Base-by-base conservation (phyloP, 2,797 vertebrate species). In the Anas flavirostris region DNA sequence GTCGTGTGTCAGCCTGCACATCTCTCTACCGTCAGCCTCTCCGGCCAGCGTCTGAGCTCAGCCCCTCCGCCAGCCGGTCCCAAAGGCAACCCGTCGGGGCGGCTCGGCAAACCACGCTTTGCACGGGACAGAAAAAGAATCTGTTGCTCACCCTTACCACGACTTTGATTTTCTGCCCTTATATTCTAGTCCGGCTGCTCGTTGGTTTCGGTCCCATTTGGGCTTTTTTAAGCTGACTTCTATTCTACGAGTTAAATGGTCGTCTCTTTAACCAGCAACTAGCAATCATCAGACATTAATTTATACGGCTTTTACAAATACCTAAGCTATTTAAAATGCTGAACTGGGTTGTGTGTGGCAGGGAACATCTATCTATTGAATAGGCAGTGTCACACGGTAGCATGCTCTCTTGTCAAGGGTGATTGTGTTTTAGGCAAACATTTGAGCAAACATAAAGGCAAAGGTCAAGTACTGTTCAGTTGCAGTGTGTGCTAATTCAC, bases 341-440 rank as follows among this genome's bases (percentile, higher is more conserved):
- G 97, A 97, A 95, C 96, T 93, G 95, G 97, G 97, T 97, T 98
- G 98, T 97, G 98, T 98, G 98, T 98, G 98, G 98, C 98, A 98
- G 98, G 96, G 98, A 98, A 98, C 98, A 99, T 99, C 98, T 98
- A 99, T 99, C 98, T 98, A 97, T 98, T 99, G 98, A 99, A 99
- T 98, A 97, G 98, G 98, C 98, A 97, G 98, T 98, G 99, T 99
- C 99, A 99, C 98, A 98, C 98, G 98, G 98, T 98, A 98, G 98
- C 98, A 98, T 98, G 98, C 98, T 98, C 98, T 98, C 98, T 97
- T 98, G 99, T 98, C 99, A 99, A 98, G 98, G 98, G 98, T 98
- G 98, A 99, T 99, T 99, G 99, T 99, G 98, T 98, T 99, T 99
- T 99, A 99, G 98, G 98, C 99, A 99, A 99, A 99, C 99, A 99